Base-by-base conservation (phyloP, 2,113 vertebrate species). In the Peromyscus leucopus region DNA sequence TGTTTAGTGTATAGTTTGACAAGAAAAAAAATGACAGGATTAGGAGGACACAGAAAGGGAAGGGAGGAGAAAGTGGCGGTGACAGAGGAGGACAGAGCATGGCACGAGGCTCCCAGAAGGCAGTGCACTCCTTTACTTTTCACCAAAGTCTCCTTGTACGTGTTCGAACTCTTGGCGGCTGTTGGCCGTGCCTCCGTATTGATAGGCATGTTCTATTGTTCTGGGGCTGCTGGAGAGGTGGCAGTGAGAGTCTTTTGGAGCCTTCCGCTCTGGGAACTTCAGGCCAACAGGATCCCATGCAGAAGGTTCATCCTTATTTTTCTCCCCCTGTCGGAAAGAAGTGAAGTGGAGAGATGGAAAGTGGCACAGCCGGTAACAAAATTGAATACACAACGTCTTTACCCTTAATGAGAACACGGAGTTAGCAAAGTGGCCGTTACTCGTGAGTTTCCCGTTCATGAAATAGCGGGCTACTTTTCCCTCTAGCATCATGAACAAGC, bases 121-220 rank as follows among this genome's bases (percentile, higher is more conserved):
- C 2, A 65, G 19, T 17, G 16, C 87, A 94, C 48, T 96, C 59
- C 87, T 97, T 98, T 98, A 99, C 99, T 99, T 99, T 98, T 99
- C 97, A 97, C 97, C 98, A 93, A 99, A 97, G 94, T 99, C 99
- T 95, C 98, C 98, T 97, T 99, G 98, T 92, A 99, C 63, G 61
- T 99, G 96, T 57, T 98, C 96, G 97, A 99, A 99, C 98, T 99
- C 99, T 94, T 99, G 99, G 39, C 99, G 99, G 97, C 99, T 99
- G 98, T 99, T 99, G 96, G 99, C 98, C 7, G 98, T 99, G 91
- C 99, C 99, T 16, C 99, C 99, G 1, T 99, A 99, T 59, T 99
- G 99, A 94, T 99, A 99, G 0, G 99, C 99, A 0, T 99, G 97
- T 51, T 97, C 98, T 0, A 98, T 98, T 13, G 99, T 98, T 96